Conservation (phyloP, 2,113 vertebrate species). For the Limnothrissa miodon region DNA sequence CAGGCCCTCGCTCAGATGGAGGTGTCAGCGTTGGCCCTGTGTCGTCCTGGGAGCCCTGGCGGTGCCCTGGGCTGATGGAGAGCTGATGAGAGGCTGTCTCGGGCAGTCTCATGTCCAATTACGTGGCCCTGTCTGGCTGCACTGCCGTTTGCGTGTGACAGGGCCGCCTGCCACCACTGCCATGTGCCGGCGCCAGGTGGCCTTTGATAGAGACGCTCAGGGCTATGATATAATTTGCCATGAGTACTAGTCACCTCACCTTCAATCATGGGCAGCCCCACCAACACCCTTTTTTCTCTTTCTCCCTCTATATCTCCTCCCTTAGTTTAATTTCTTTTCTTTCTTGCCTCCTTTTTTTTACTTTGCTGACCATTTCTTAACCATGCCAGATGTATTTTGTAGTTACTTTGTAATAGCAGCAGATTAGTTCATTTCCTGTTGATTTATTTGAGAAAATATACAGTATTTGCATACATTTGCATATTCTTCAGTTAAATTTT, state of each 20-base stretch:
- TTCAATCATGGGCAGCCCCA: slow-evolving; percentile 28
- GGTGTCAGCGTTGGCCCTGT: slow-evolving; percentile 26
- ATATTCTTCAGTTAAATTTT: neutral
- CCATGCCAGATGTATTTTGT: neutral
- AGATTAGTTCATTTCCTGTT: too few species aligned
- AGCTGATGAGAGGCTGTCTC: slow-evolving; percentile 54
- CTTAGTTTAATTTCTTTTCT: slow-evolving; percentile 33
- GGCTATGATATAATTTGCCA: slow-evolving; percentile 43
- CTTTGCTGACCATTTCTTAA: neutral
- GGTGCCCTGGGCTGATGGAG: slow-evolving; percentile 37
- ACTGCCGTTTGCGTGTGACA: slow-evolving; percentile 48
- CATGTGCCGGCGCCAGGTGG: slow-evolving; percentile 59
- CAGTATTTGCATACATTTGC: too few species aligned
- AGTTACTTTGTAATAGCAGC: neutral
- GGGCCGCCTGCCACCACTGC: slow-evolving; percentile 52
- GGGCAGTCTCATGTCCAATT: slow-evolving; percentile 59
- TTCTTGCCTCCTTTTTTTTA: neutral
- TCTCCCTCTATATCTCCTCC: neutral
- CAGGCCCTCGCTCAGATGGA: neutral
- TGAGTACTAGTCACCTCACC: slow-evolving; percentile 30
- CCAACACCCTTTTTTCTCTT: neutral
- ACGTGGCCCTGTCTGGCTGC: slow-evolving; percentile 39
- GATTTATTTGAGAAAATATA: too few species aligned
- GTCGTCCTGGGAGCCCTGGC: neutral
- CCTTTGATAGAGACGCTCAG: slow-evolving; percentile 55